Base-by-base conservation (phyloP, 1,140 invertebrate genomes). In the Drosophila sturtevanti region DNA sequence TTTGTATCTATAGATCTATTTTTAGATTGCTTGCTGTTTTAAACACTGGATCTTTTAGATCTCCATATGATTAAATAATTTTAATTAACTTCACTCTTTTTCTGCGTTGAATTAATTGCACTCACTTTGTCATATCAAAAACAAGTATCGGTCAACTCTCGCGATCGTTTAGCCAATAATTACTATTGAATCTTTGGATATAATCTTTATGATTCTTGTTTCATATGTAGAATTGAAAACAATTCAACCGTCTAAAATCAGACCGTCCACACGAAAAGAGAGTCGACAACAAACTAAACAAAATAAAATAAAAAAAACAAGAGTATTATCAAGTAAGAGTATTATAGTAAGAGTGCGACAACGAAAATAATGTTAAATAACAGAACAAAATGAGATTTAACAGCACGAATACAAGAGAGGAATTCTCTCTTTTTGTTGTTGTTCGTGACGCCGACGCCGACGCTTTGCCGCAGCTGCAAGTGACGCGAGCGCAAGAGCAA, bases 201-300 rank as follows among this genome's bases (percentile, higher is more conserved):
- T 48, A 11, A 48, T 48, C 41, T 48, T 48, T 48, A 48, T 16
- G 18, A 52, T 61, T 58, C 63, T 54, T 31, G 38, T 78, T 59
- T 44, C 55, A 41, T 35, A 60, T 80, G 27, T 68, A 72, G 72
- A 54, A 79, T 72, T 86, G 56, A 71, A 77, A 72, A 71, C 76
- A 68, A 63, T 67, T 58, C 54, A 65, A 73, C 76, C 77, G 76
- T 79, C 62, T 37, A 56, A 18, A 56, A 34, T 3, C 27, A 56
- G 31, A 18, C 16, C 54, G 71, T 69, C 81, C 81, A 82, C 80
- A 68, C 72, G 63, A 60, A 76, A 85, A 84, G 81, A 84, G 73
- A 84, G 80, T 67, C 77, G 78, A 70, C 60, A 77, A 85, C 73
- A 69, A 63, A 84, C 72, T 82, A 54, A 66, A 58, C 64, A 63